Evolutionary conservation across 2,797 vertebrate species (phyloP).

Genomic region (Amphiprion clarkii): DNA sequence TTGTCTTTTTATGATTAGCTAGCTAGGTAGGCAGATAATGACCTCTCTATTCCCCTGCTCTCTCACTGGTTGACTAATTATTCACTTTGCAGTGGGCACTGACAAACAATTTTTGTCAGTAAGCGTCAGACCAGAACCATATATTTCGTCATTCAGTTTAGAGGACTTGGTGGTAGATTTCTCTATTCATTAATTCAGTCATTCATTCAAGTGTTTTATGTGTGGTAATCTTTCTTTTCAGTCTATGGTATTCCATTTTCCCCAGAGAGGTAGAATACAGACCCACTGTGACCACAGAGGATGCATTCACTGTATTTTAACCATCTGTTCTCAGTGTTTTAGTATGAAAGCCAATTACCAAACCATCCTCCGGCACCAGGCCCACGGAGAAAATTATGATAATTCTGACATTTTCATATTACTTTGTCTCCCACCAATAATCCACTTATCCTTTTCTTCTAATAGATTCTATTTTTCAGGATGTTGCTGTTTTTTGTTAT

Average conservation of each 20-base stretch:
- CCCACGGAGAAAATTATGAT: slow-evolving; percentile 47
- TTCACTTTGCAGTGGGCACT: too few relatives aligned
- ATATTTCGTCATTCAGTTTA: neutral
- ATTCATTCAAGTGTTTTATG: neutral
- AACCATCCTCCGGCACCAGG: slow-evolving; percentile 25
- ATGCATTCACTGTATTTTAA: slow-evolving; percentile 20
- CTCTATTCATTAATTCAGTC: neutral
- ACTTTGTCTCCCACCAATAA: slow-evolving; percentile 49
- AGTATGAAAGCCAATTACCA: slow-evolving; percentile 50
- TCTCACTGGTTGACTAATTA: too few relatives aligned
- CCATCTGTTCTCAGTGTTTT: slow-evolving; percentile 24
- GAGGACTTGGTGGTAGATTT: neutral
- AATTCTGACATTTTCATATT: slow-evolving; percentile 56
- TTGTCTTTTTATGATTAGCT: too few relatives aligned
- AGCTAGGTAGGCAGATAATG: too few relatives aligned
- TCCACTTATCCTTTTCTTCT: slow-evolving; percentile 43
- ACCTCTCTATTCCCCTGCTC: too few relatives aligned
- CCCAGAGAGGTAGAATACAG: slow-evolving; percentile 14
- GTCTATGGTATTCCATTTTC: slow-evolving; percentile 29
- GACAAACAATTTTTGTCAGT: too few relatives aligned
- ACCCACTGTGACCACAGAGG: slow-evolving; percentile 4
- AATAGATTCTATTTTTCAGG: slow-evolving; percentile 57
- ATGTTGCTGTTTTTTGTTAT: slow-evolving; percentile 58
- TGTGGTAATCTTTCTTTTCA: slow-evolving; percentile 1
- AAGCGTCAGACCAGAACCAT: too few relatives aligned